phyloP scores from a whole-genome alignment of 2,888 invertebrate genomes.

The Adelognathus sp. region DNA sequence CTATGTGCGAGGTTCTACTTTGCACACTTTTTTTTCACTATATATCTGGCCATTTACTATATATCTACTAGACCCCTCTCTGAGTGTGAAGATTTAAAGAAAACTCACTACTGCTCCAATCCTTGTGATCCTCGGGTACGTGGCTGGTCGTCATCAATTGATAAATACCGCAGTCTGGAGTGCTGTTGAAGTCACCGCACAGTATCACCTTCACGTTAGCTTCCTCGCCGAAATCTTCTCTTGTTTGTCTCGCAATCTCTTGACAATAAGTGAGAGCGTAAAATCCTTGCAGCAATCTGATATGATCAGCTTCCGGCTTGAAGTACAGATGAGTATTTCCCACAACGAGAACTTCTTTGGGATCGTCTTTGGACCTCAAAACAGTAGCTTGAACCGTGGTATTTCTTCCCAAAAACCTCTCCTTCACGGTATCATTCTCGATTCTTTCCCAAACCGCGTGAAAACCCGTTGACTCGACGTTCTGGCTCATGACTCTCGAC shows the following conservation, averaged over 20 bases:
- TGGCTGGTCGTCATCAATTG: conserved; percentile 88
- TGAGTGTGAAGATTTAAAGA: no score
- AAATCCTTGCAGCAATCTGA: conserved; percentile 92
- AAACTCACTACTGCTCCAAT: conserved; percentile 92
- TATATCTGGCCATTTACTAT: no score
- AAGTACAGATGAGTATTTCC: conserved; percentile 97
- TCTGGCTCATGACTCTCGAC: conserved; percentile 84
- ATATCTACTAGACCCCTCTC: no score
- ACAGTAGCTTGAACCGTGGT: conserved; percentile 84
- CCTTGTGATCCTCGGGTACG: conserved; percentile 85
- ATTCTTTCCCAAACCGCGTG: conserved; percentile 85
- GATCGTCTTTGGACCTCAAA: conserved; percentile 84
- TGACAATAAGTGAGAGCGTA: conserved; percentile 88
- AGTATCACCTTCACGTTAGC: conserved; percentile 87
- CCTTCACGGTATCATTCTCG: conserved; percentile 83
- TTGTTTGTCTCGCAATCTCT: conserved; percentile 82
- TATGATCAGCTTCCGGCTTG: conserved; percentile 94
- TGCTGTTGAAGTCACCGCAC: conserved; percentile 97
- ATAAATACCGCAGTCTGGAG: conserved; percentile 91
- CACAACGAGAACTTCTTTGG: conserved; percentile 84
- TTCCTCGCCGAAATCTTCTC: conserved; percentile 73
- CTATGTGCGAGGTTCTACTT: no score
- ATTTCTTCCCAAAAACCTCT: conserved; percentile 85
- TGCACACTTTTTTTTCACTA: no score
- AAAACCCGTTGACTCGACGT: conserved; percentile 83